Evolutionary conservation across 2,888 invertebrate genomes (phyloP), one percentile per base, ranked within the genome.

Genomic region (Heliothis peltigera): DNA sequence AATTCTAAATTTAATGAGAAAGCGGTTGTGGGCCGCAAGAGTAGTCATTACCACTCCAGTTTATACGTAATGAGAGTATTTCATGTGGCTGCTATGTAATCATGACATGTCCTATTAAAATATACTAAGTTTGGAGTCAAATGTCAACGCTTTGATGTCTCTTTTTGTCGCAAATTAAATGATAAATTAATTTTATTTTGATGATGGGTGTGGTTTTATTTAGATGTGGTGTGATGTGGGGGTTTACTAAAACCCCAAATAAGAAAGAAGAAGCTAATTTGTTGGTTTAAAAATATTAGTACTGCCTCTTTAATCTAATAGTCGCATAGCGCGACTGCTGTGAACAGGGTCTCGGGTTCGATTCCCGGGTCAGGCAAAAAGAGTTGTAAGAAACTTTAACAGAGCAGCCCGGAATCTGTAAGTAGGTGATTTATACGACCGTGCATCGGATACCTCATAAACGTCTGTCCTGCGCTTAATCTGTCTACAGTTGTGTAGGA

Each of bases 61-160:
- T 10, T 67, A 22, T 39, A 6, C 39, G 49, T 68, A 59, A 68
- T 67, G 54, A 67, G 68, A 21, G 39, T 49, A n/a, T 54, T 54
- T 59, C 48, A 42, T 53, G 68, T 53, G 49, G 54, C 43, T 44
- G n/a, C 32, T 35, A 7, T 44, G 18, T 54, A 21, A 35, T 52
- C 25, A 0, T 19, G 35, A 39, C 35, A 21, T 53, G 53, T 49
- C 39, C 21, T 19, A 17, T 39, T 10, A 22, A 58, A 48, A 43
- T 63, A 18, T 28, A 46, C 47, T 35, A 47, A 32, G 19, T 46
- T 46, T 32, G 32, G 32, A 25, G 21, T 17, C 7, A 0, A 10
- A 39, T 8, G 15, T n/a, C 15, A 7, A 6, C 1, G 7, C 22
- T 10, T 39, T n/a, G 10, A 10, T 49, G n/a, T 57, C 18, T 5